Conservation (phyloP, 2,797 vertebrate species). For the Mareca penelope region DNA sequence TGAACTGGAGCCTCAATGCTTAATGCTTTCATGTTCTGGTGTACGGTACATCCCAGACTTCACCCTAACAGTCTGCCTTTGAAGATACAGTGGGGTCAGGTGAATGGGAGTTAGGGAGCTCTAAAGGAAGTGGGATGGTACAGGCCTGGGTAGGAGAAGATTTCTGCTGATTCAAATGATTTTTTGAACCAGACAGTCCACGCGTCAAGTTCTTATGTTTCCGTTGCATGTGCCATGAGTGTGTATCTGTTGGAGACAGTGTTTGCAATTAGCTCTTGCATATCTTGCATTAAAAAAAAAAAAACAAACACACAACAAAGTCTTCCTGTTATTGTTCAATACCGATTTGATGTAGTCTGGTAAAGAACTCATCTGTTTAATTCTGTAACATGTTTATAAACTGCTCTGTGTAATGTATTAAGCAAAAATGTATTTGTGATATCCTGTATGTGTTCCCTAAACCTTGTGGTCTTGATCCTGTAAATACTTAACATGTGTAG, state of each 20-base stretch:
- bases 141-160: neutral
- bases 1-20: neutral
- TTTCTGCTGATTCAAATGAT: slow-evolving; percentile 1
- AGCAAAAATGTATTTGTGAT: neutral
- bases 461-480: neutral
- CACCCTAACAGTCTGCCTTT: neutral
- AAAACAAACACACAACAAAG: neutral
- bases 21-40: slow-evolving; percentile 12
- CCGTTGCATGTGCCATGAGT: neutral
- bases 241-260: neutral
- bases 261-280: neutral
- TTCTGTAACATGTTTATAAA: neutral
- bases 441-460: neutral
- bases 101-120: neutral
- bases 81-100: neutral
- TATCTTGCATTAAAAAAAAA: neutral
- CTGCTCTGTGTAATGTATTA: neutral
- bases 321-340: neutral
- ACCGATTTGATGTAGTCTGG: neutral
- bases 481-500: neutral
- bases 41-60: neutral
- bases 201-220: neutral
- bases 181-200: neutral
- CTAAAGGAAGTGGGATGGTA: neutral
- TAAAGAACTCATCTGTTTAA: neutral